These are phyloP conservation scores for Gymnocheta viridis DNA, from an alignment of 2,888 invertebrate genomes.

Conservation along the genomic window DNA sequence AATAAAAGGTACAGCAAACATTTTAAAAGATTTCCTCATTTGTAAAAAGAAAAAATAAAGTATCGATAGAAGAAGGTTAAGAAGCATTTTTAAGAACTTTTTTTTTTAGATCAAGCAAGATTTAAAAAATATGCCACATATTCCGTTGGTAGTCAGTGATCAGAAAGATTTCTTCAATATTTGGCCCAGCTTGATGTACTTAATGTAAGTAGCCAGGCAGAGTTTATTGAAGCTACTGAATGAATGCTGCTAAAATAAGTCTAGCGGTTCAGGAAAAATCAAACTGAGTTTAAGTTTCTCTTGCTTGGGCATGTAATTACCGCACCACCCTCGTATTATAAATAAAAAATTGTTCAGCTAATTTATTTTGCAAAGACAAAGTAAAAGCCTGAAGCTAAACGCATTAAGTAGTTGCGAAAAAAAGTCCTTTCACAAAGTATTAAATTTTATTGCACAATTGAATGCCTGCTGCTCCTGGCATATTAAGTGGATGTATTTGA, in stretches of 20 bases:
- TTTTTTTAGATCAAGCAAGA: no score
- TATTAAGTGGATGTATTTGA: neutral
- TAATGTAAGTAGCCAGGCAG: no score
- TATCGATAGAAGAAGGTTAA: no score
- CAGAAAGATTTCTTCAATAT: no score
- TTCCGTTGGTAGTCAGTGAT: no score
- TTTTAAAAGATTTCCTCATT: neutral
- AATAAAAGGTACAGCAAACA: neutral
- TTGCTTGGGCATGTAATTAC: neutral
- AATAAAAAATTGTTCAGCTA: neutral
- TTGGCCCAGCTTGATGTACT: no score
- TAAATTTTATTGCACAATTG: conserved; percentile 30
- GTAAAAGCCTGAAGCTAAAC: neutral
- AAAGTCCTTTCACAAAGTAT: conserved; percentile 8
- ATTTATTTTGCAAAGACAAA: neutral
- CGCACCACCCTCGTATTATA: neutral
- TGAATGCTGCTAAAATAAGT: no score
- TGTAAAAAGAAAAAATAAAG: neutral
- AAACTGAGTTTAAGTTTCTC: neutral
- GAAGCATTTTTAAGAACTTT: no score
- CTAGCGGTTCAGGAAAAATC: neutral
- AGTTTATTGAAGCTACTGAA: no score
- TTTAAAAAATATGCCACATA: no score
- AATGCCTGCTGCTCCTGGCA: conserved; percentile 16
- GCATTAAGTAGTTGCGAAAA: neutral